Evolutionary conservation across 2,797 vertebrate genomes (phyloP), one percentile per base, ranked within the genome.

Genomic region (Lophotriccus pileatus): DNA sequence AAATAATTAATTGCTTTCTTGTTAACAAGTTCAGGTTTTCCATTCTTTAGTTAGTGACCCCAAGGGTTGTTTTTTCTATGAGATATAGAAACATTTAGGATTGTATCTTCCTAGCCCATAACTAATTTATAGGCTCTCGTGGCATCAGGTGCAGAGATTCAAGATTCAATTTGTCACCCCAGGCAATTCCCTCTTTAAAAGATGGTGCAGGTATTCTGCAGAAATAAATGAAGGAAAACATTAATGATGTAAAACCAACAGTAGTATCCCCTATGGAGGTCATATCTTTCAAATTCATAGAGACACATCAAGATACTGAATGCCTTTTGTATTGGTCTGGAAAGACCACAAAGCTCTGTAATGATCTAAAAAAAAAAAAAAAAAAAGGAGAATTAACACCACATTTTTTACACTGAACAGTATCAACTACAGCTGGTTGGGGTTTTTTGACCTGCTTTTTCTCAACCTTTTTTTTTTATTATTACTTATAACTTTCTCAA

Each of bases 81-180:
- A 94, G 93, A 97, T 96, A 95, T 8, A 88, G 78, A 89, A 96
- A 97, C 53, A 90, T 95, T 97, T 94, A 92, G 87, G 74, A 84
- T 88, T 96, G 80, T 89, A 90, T 95, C 96, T 97, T 97, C 90
- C 92, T 89, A 90, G 79, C 52, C 95, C 89, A 95, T 97, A 93
- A 98, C 87, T 98, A 98, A 98, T 98, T 98, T 97, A 98, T 95
- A 96, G 88, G 75, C 52, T 93, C 77, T 79, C 43, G 53, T 88
- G 90, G 95, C 22, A 9, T 97, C 97, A 98, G 97, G 96, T 97
- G 97, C 96, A 97, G 94, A 84, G 94, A 96, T 58, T 95, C 95
- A 87, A 87, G 82, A 86, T 94, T 93, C 95, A 96, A 97, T 98
- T 97, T 97, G 89, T 97, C 95, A 97, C 91, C 87, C 59, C 75